Percentiles rank a stretch among this genome's conserved stretches.
Conservation (phyloP, 2,797 vertebrate genomes). For the Neosilurus hyrtlii region DNA sequence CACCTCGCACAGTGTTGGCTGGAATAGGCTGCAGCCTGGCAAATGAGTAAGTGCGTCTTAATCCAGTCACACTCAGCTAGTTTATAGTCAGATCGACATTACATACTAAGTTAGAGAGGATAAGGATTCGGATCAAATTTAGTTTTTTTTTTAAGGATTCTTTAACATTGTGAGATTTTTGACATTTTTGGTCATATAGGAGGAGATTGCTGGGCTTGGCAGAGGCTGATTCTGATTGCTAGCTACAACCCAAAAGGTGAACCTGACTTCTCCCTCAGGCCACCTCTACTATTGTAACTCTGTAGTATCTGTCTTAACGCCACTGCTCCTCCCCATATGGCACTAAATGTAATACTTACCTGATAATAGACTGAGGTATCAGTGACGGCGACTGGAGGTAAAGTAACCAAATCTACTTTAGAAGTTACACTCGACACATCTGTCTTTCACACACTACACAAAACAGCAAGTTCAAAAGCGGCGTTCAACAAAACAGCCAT, state of each 20-base stretch:
- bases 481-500: constrained; percentile 42
- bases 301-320: background rate
- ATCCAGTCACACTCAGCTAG: background rate
- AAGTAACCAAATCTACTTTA: constrained; percentile 36
- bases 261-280: constrained; percentile 1
- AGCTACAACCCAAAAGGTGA: background rate
- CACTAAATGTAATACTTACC: constrained; percentile 32
- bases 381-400: constrained; percentile 46
- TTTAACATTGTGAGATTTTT: too few relatives aligned
- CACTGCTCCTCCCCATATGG: constrained; percentile 29
- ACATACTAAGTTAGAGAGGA: too few relatives aligned
- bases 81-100: background rate
- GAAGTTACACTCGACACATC: constrained; percentile 34
- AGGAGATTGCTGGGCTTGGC: too few relatives aligned
- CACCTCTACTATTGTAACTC: background rate
- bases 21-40: too few relatives aligned
- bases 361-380: constrained; percentile 46
- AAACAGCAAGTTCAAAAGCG: constrained; percentile 41
- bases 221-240: background rate
- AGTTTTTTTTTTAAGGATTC: too few relatives aligned
- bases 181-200: too few relatives aligned
- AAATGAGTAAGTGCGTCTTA: too few relatives aligned
- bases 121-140: too few relatives aligned
- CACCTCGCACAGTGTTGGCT: too few relatives aligned
- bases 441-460: constrained; percentile 44